A percentile compares a stretch with the other conserved stretches of the same genome.
These are phyloP conservation scores for Phenganax stokvisi DNA, from an alignment of 92 coral and sea anemone genomes.

Conservation along the genomic window DNA sequence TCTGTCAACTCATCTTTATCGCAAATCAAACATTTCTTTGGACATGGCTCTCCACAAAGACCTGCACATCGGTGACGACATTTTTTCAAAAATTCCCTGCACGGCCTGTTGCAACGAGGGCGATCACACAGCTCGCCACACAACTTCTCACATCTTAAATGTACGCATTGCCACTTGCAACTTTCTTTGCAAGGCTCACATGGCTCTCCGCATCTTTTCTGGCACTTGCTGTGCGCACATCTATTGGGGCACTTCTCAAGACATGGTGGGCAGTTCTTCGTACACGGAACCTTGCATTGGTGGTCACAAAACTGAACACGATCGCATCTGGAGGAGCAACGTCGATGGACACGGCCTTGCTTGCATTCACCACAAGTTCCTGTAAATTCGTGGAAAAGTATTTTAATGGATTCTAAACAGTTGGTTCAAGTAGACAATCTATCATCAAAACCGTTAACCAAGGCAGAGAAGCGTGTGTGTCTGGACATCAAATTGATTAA, in stretches of 20 bases:
- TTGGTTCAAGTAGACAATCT: background rate
- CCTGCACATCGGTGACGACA: constrained; percentile 85
- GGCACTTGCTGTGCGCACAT: constrained; percentile 81
- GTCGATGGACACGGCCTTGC: constrained; percentile 69
- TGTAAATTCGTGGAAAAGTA: background rate
- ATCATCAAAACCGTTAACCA: background rate
- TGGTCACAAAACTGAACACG: constrained; percentile 85
- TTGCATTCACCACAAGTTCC: constrained; percentile 72
- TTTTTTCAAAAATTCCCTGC: constrained; percentile 38
- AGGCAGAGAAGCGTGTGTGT: background rate
- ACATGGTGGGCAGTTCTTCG: constrained; percentile 92
- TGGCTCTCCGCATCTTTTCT: constrained; percentile 70
- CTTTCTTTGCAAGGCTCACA: constrained; percentile 62
- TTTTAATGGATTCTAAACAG: background rate
- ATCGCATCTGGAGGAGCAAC: constrained; percentile 61
- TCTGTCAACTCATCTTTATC: constrained; percentile 79
- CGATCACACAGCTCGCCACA: constrained; percentile 80
- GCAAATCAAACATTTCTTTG: constrained; percentile 81
- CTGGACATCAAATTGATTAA: too few species aligned
- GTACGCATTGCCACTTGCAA: constrained; percentile 75
- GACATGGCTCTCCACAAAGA: constrained; percentile 91
- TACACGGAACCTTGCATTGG: constrained; percentile 65
- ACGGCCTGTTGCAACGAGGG: constrained; percentile 62
- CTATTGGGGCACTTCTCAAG: constrained; percentile 55
- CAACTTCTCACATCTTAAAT: constrained; percentile 53